phyloP scores from a whole-genome alignment of 2,888 invertebrate species.

The Agriopis leucophaearia region DNA sequence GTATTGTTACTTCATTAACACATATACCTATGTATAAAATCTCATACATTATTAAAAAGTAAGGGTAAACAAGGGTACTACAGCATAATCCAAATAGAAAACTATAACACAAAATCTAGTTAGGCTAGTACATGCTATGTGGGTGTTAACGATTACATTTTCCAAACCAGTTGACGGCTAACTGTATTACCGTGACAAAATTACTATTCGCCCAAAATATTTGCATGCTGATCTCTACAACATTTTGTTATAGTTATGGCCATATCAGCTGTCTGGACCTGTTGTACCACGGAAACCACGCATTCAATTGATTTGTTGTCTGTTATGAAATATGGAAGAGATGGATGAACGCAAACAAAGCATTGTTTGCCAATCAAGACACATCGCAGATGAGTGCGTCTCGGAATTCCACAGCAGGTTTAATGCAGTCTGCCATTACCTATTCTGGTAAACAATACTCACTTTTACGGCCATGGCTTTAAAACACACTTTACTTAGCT shows the following conservation, averaged over 20 bases:
- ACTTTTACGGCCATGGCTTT: constrained; percentile 48
- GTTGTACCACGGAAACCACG: constrained; percentile 43
- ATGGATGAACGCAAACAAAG: constrained; percentile 57
- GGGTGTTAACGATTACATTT: constrained; percentile 45
- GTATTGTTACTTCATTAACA: too few species aligned
- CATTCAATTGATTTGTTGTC: constrained; percentile 49
- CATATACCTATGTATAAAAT: too few species aligned
- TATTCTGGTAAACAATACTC: constrained; percentile 44
- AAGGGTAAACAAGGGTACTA: not conserved
- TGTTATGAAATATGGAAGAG: constrained; percentile 52
- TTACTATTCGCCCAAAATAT: constrained; percentile 54
- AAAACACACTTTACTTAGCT: constrained; percentile 48
- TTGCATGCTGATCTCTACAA: constrained; percentile 48
- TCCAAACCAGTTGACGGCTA: constrained; percentile 59
- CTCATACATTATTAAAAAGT: too few species aligned
- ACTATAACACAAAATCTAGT: constrained; percentile 25
- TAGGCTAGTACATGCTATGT: constrained; percentile 24
- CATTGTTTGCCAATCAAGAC: constrained; percentile 77
- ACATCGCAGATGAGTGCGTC: constrained; percentile 55
- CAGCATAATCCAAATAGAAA: constrained; percentile 2
- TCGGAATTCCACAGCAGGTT: constrained; percentile 46
- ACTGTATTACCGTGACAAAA: constrained; percentile 53
- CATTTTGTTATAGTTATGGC: constrained; percentile 43
- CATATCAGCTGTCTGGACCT: constrained; percentile 19
- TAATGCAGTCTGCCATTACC: constrained; percentile 40